Evolutionary conservation across 2,888 invertebrate species (phyloP).

Genomic region (Cynaeus angustus): DNA sequence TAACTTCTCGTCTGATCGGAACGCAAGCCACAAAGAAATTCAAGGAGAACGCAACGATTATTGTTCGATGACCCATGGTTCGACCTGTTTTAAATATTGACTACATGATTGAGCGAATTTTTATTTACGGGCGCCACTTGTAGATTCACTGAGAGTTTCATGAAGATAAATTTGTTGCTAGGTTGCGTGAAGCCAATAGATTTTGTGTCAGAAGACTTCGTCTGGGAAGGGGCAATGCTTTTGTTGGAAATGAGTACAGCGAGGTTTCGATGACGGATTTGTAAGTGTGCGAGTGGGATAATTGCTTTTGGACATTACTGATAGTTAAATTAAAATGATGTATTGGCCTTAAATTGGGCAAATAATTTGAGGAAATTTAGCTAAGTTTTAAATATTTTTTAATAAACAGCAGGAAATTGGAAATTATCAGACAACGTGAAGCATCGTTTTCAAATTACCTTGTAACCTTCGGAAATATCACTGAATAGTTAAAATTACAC

Average conservation of each 20-base stretch:
- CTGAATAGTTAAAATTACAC: no score
- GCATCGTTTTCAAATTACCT: no score
- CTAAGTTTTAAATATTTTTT: no score
- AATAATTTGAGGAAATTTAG: no score
- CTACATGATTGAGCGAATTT: no score
- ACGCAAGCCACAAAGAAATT: conserved; percentile 15
- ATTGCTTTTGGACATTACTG: no score
- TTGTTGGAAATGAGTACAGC: not conserved
- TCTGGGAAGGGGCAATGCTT: conserved; percentile 5
- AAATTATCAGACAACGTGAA: no score
- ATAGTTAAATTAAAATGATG: no score
- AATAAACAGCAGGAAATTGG: no score
- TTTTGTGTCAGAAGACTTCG: not conserved
- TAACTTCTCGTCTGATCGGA: conserved; percentile 17
- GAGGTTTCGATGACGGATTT: not conserved
- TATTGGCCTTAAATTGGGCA: no score
- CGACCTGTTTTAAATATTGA: conserved; percentile 6
- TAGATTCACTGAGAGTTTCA: not conserved
- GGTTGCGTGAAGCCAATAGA: not conserved
- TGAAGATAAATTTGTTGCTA: conserved; percentile 4
- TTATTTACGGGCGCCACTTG: conserved; percentile 6
- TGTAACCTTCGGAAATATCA: no score
- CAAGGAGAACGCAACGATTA: conserved; percentile 26
- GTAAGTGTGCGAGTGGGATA: no score
- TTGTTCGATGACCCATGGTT: conserved; percentile 23